phyloP scores from a whole-genome alignment of 2,888 invertebrate species.

The Pristionchus fissidentatus region DNA sequence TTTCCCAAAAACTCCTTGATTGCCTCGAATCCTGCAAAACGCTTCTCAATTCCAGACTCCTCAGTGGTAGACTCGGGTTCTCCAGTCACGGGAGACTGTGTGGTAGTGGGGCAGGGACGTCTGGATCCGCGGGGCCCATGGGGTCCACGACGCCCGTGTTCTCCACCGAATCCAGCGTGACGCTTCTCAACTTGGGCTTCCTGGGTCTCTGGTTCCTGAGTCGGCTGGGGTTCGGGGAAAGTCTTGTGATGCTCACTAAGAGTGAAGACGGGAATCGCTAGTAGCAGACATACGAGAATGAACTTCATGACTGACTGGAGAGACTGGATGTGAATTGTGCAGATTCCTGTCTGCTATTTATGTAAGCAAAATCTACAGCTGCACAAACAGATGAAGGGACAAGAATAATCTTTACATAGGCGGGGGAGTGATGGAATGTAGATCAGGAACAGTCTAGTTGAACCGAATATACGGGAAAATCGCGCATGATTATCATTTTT shows the following conservation, averaged over 20 bases:
- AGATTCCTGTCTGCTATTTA: background rate
- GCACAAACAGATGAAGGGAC: background rate
- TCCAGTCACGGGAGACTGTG: background rate
- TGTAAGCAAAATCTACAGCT: background rate
- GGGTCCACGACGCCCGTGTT: background rate
- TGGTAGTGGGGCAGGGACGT: background rate
- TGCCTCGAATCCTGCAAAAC: slow-evolving; percentile 5
- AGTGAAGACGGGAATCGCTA: background rate
- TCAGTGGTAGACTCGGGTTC: slow-evolving; percentile 2
- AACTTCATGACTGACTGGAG: background rate
- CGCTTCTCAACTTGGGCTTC: background rate
- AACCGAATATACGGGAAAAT: no score
- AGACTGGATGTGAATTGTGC: background rate
- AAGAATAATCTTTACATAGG: background rate
- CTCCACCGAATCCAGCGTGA: background rate
- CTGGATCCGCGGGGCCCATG: background rate
- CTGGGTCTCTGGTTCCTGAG: background rate
- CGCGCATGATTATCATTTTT: no score
- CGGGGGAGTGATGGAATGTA: background rate
- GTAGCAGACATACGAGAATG: background rate
- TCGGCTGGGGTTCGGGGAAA: no score
- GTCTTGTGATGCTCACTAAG: background rate
- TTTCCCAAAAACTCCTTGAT: slow-evolving; percentile 9
- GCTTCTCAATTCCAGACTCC: slow-evolving; percentile 13
- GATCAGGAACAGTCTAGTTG: slow-evolving; percentile 3